A percentile compares a stretch with the other conserved stretches of the same genome.
Evolutionary conservation across 2,113 vertebrate genomes (phyloP).

Genomic region (Brachyhypopomus gauderio): DNA sequence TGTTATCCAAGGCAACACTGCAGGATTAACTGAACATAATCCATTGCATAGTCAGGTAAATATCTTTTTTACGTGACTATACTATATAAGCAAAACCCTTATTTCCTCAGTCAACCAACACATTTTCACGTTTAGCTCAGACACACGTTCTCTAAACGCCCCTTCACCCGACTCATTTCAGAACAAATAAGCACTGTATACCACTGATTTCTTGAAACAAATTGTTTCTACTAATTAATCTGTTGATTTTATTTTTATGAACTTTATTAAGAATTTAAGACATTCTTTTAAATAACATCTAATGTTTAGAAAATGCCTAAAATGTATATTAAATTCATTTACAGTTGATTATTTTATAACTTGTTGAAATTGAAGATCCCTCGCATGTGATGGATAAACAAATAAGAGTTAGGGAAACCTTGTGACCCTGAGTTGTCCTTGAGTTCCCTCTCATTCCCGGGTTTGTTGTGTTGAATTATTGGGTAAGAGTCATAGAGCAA

Average conservation of each 20-base stretch:
- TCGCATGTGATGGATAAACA: not conserved
- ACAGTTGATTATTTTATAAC: not conserved
- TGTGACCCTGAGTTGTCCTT: not conserved
- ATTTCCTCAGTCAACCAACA: not conserved
- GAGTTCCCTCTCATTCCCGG: not conserved
- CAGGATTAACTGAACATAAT: not conserved
- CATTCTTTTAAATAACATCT: too few relatives aligned
- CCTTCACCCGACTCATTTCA: not conserved
- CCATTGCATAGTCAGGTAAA: not conserved
- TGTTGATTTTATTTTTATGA: not conserved
- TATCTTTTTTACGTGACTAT: not conserved
- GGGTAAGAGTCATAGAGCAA: not conserved
- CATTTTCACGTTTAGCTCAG: not conserved
- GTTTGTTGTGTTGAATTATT: not conserved
- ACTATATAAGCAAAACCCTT: not conserved
- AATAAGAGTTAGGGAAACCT: not conserved
- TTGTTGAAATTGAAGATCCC: not conserved
- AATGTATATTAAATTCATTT: too few relatives aligned
- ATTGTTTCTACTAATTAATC: not conserved
- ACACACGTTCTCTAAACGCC: not conserved
- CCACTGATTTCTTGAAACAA: not conserved
- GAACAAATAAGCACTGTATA: not conserved
- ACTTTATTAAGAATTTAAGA: not conserved
- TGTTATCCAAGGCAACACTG: not conserved
- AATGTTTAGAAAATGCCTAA: too few relatives aligned